Conservation (phyloP, 2,888 invertebrate species). For the Esperia sulphurella region DNA sequence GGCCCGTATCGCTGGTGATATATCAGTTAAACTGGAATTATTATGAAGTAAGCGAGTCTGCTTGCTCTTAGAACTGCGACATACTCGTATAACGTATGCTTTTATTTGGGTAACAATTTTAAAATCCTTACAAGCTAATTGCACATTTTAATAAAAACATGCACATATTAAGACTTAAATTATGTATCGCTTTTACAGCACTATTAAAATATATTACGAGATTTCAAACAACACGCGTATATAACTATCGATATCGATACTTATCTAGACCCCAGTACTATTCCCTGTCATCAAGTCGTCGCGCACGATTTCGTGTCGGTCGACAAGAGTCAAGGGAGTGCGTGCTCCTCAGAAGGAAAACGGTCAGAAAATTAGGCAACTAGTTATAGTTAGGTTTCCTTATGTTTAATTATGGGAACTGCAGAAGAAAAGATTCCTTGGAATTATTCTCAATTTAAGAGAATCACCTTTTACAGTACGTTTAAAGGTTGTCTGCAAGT, state of each 20-base stretch:
- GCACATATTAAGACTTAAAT: slow-evolving; percentile 63
- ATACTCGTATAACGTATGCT: slow-evolving; percentile 51
- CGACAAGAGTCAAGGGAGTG: slow-evolving; percentile 12
- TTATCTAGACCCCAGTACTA: slow-evolving; percentile 62
- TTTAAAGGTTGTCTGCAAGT: too few relatives aligned
- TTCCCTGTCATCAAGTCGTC: slow-evolving; percentile 57
- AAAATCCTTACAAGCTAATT: slow-evolving; percentile 60
- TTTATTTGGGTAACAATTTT: slow-evolving; percentile 66
- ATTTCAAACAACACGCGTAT: slow-evolving; percentile 75
- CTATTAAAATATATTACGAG: slow-evolving; percentile 73
- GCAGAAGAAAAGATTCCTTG: too few relatives aligned
- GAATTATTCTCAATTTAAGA: too few relatives aligned
- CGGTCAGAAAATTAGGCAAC: too few relatives aligned
- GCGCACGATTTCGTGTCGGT: slow-evolving; percentile 9
- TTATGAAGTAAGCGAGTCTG: slow-evolving; percentile 23
- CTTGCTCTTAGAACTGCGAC: slow-evolving; percentile 34
- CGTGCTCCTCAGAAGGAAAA: too few relatives aligned
- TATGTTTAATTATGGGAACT: too few relatives aligned
- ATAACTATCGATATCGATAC: slow-evolving; percentile 55
- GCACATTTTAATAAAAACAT: slow-evolving; percentile 72
- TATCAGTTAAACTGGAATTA: slow-evolving; percentile 10
- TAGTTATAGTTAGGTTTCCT: too few relatives aligned
- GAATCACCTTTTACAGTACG: too few relatives aligned
- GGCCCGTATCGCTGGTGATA: slow-evolving; percentile 11
- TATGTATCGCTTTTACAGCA: slow-evolving; percentile 54